These are phyloP conservation scores for Cricetomys ansorgei DNA, from an alignment of 2,113 vertebrate genomes.

Conservation along the genomic window DNA sequence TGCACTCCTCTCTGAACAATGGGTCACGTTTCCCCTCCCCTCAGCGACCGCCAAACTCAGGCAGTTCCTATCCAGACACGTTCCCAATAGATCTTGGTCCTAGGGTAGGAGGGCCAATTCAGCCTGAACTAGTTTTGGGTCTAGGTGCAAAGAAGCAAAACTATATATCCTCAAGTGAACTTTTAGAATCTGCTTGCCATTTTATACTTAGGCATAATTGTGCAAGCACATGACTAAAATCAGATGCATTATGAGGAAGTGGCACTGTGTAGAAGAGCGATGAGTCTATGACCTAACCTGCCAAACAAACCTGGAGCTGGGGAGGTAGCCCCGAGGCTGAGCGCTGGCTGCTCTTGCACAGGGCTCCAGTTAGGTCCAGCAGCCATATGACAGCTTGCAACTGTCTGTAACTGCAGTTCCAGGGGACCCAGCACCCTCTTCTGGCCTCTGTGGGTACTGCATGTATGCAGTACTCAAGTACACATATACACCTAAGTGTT, in stretches of 20 bases:
- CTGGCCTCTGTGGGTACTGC: neutral
- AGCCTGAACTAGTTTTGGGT: neutral
- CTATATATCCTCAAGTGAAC: neutral
- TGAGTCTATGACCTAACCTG: neutral
- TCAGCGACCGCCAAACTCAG: neutral
- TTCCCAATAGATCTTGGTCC: neutral
- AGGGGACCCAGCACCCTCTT: neutral
- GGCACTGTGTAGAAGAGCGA: neutral
- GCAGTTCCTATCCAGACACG: too few species aligned
- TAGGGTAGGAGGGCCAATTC: neutral
- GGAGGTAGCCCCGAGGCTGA: neutral
- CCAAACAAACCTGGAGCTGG: neutral
- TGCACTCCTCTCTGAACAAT: neutral
- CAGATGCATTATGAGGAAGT: neutral
- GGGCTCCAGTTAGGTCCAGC: neutral
- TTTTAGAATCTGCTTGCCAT: neutral
- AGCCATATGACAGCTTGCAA: neutral
- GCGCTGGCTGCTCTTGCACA: neutral
- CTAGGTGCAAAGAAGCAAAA: neutral
- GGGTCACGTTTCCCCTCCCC: neutral
- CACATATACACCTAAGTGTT: neutral
- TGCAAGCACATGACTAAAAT: neutral
- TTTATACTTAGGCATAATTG: neutral
- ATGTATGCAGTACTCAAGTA: too few species aligned
- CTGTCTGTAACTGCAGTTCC: neutral